Base-by-base conservation (phyloP, 2,888 invertebrate genomes). In the Xanthia togata region DNA sequence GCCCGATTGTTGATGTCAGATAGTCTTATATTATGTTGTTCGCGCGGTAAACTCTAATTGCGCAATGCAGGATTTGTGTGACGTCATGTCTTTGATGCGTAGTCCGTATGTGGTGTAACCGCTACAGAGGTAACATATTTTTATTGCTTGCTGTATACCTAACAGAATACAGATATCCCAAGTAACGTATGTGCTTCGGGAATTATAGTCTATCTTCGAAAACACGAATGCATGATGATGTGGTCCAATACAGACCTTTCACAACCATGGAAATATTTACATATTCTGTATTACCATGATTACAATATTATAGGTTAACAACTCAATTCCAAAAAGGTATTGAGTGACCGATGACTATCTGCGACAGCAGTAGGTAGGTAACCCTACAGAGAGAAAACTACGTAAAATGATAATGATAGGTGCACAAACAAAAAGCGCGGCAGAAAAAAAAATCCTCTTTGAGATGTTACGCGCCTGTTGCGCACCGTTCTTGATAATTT, bases 51-150 rank as follows among this genome's bases (percentile, higher is more conserved):
- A n/a, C n/a, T n/a, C n/a, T n/a, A n/a, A n/a, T n/a, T n/a, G n/a
- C n/a, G n/a, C n/a, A n/a, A n/a, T n/a, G n/a, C n/a, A n/a, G n/a
- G n/a, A n/a, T n/a, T n/a, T n/a, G n/a, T n/a, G n/a, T n/a, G n/a
- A n/a, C n/a, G n/a, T n/a, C n/a, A n/a, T n/a, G n/a, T n/a, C n/a
- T n/a, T n/a, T n/a, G n/a, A n/a, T n/a, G n/a, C n/a, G n/a, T n/a
- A n/a, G n/a, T n/a, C n/a, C n/a, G n/a, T n/a, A n/a, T n/a, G n/a
- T n/a, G n/a, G n/a, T n/a, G n/a, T n/a, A n/a, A n/a, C n/a, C n/a
- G n/a, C n/a, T n/a, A n/a, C n/a, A n/a, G n/a, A n/a, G n/a, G 97
- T 97, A 90, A 81, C 23, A 12, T 53, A 23, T 14, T 63, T n/a
- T 44, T 44, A 38, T 74, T 50, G 2, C 2, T 47, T 47, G 26